These are phyloP conservation scores for Labrus mixtus DNA, from an alignment of 2,113 vertebrate species.

Conservation along the genomic window DNA sequence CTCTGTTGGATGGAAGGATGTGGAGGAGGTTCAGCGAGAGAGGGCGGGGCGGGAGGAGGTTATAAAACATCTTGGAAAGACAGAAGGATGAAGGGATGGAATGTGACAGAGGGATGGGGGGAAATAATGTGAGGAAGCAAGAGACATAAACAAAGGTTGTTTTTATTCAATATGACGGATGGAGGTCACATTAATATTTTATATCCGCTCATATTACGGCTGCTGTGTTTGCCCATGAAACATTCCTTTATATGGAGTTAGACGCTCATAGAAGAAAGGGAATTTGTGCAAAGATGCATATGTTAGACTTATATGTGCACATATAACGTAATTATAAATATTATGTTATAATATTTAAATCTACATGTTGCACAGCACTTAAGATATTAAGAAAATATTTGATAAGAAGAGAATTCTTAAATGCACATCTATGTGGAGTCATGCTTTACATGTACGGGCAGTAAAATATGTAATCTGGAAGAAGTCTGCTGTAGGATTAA, in stretches of 20 bases:
- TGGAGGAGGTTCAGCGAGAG: neutral
- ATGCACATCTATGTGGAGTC: neutral
- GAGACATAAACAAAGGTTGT: slow-evolving; percentile 9
- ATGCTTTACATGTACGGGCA: neutral
- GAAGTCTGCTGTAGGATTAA: slow-evolving; percentile 18
- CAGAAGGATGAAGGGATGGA: neutral
- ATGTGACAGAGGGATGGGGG: neutral
- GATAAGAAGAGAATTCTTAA: too few relatives aligned
- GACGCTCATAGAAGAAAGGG: neutral
- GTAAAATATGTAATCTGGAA: slow-evolving; percentile 4
- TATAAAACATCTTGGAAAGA: slow-evolving; percentile 30
- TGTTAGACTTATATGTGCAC: neutral
- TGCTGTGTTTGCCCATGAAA: neutral
- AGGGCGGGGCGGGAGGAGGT: neutral
- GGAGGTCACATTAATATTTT: slow-evolving; percentile 57
- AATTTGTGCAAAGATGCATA: neutral
- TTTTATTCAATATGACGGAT: slow-evolving; percentile 55
- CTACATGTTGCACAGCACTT: too few relatives aligned
- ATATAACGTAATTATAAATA: neutral
- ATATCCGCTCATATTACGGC: neutral
- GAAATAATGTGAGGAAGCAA: neutral
- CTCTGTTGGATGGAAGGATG: slow-evolving; percentile 21
- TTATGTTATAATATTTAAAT: neutral
- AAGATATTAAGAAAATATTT: too few relatives aligned
- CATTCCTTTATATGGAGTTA: neutral